Evolutionary conservation across 1,140 invertebrate genomes (phyloP), one percentile per base, ranked within the genome.

Genomic region (Araneus ventricosus): DNA sequence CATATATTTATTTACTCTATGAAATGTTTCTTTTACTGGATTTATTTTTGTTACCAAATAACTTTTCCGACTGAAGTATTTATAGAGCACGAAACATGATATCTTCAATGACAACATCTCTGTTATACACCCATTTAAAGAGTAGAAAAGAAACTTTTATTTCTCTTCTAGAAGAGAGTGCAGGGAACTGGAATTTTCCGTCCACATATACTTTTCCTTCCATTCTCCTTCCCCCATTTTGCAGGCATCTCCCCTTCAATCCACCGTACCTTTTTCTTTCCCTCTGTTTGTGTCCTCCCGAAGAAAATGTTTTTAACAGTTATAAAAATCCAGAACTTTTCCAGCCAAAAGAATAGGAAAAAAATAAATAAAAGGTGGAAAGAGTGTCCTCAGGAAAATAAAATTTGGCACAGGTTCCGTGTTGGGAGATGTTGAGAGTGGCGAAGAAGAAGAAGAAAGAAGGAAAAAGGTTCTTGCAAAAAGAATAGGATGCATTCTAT

Each of bases 391-490:
- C 80, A 45, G 39, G 80, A 52, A 82, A 82, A 82, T 82, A 82
- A 82, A 82, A 82, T 82, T 82, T 82, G 80, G 80, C 80, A 82
- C 39, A 8, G 80, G 80, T 41, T 82, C 80, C 39, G 80, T 82
- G 80, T 82, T 52, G 39, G 80, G 80, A 41, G 41, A 82, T 82
- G 80, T 41, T 52, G 80, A 52, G 70, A 75, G 70, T 75, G 27
- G 22, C 10, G 80, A 45, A 82, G 34, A 75, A 34, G 70, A 14
- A 75, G 70, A 61, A n/a, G 24, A 61, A 34, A 70, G 27, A 75
- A 75, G 14, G 4, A 34, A 75, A 63, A 63, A n/a, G 24, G 6
- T 63, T 63, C 24, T 37, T 6, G 10, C 14, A 75, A 34, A 75
- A 75, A 75, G 41, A 82, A 82, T 52, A 7, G 52, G 14, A 30